Evolutionary conservation across 2,113 vertebrate genomes (phyloP).

Genomic region (Cygnus atratus): DNA sequence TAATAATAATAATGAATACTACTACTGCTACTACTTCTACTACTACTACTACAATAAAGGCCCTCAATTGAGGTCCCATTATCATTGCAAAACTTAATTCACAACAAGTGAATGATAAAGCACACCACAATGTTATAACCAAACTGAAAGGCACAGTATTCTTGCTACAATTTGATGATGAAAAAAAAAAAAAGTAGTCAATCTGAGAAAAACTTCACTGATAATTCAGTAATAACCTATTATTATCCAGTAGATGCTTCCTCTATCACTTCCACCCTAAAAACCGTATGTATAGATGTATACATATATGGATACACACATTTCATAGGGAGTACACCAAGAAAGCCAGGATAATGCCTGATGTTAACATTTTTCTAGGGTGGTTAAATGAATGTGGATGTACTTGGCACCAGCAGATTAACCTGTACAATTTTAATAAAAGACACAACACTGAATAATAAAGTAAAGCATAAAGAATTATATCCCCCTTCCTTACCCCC

Average conservation of each 20-base stretch:
- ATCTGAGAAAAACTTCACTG: neutral
- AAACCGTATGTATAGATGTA: fast-evolving
- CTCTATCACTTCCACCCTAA: neutral
- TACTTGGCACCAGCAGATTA: constrained; percentile 33
- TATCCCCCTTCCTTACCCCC: neutral
- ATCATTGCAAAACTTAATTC: neutral
- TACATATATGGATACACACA: fast-evolving
- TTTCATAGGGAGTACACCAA: neutral
- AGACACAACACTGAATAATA: constrained; percentile 62
- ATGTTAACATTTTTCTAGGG: neutral
- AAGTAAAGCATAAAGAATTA: constrained; percentile 45
- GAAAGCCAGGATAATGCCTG: neutral
- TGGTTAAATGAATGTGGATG: neutral
- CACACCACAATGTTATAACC: neutral
- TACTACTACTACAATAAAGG: neutral
- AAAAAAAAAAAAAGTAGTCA: neutral
- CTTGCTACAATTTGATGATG: neutral
- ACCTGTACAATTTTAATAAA: constrained; percentile 37
- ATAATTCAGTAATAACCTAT: neutral
- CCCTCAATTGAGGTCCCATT: neutral
- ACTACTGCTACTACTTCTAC: too few species aligned
- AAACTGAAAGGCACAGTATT: neutral
- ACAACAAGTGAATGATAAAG: neutral
- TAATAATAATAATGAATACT: neutral
- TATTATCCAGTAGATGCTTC: neutral